These are phyloP conservation scores for Noctua janthe DNA, from an alignment of 2,888 invertebrate species.

Conservation along the genomic window DNA sequence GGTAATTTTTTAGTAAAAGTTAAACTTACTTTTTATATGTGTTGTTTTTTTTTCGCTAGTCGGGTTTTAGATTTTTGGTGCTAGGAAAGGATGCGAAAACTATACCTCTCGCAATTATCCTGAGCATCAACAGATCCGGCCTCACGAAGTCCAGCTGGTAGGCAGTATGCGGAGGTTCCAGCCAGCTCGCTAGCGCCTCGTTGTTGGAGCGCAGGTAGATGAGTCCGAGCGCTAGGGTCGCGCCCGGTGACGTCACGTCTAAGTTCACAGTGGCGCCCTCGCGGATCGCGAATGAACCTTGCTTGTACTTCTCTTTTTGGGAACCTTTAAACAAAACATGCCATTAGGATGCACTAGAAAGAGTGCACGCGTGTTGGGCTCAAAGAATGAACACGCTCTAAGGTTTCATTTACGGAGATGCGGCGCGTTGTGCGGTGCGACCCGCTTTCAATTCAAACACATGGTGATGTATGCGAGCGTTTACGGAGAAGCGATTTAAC, in stretches of 20 bases:
- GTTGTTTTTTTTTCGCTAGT: background rate
- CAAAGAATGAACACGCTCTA: background rate
- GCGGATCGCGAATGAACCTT: conserved; percentile 96
- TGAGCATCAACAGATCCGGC: conserved; percentile 96
- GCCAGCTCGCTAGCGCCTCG: conserved; percentile 96
- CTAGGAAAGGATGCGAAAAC: background rate
- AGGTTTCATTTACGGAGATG: background rate
- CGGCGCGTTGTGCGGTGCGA: background rate
- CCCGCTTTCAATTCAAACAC: no score
- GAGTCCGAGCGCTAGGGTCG: conserved; percentile 97
- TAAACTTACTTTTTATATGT: no score
- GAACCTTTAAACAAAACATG: conserved; percentile 87
- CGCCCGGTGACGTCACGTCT: conserved; percentile 98
- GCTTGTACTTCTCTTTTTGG: conserved; percentile 97
- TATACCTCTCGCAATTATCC: conserved; percentile 94
- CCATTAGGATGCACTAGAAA: background rate
- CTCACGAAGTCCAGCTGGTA: conserved; percentile 97
- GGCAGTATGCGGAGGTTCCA: conserved; percentile 96
- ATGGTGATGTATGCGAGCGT: no score
- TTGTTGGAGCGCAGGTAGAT: conserved; percentile 97
- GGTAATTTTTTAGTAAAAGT: background rate
- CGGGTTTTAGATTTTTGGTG: background rate
- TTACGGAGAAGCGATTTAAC: no score
- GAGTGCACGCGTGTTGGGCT: background rate
- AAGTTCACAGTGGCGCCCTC: conserved; percentile 98